phyloP scores from a whole-genome alignment of 2,888 invertebrate species.

The Pammene fasciana region DNA sequence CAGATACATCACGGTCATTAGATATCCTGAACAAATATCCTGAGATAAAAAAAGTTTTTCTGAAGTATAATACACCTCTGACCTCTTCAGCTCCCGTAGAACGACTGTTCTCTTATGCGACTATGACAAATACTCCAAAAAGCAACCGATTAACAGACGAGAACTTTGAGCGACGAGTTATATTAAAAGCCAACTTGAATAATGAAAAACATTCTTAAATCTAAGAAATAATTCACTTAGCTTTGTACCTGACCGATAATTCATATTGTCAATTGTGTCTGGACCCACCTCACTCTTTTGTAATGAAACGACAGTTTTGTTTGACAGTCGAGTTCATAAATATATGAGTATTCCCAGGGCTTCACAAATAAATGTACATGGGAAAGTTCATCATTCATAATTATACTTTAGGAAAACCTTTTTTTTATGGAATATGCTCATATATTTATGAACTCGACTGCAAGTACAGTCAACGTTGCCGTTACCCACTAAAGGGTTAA shows the following conservation, averaged over 20 bases:
- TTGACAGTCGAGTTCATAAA: too few species aligned
- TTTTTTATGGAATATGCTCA: neutral
- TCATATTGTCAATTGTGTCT: neutral
- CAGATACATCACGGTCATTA: slow-evolving; percentile 11
- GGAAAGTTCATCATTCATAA: neutral
- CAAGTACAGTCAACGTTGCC: neutral
- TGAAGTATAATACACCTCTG: slow-evolving; percentile 44
- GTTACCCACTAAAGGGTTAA: neutral
- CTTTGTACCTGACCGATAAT: neutral
- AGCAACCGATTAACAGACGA: slow-evolving; percentile 2
- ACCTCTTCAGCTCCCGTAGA: slow-evolving; percentile 43
- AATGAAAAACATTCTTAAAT: slow-evolving; percentile 13
- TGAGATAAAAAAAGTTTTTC: slow-evolving; percentile 43
- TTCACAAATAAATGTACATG: too few species aligned
- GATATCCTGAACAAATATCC: slow-evolving; percentile 42
- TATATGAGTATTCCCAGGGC: too few species aligned
- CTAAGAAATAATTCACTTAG: slow-evolving; percentile 20
- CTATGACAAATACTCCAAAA: slow-evolving; percentile 40
- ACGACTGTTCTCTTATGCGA: slow-evolving; percentile 45
- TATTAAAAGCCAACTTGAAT: slow-evolving; percentile 26
- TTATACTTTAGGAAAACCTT: neutral
- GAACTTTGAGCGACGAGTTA: neutral
- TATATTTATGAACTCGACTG: neutral
- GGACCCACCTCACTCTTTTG: neutral
- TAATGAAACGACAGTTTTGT: slow-evolving; percentile 3